Evolutionary conservation across 2,888 invertebrate genomes (phyloP), one percentile per base, ranked within the genome.

Genomic region (Caenorhabditis plicata): DNA sequence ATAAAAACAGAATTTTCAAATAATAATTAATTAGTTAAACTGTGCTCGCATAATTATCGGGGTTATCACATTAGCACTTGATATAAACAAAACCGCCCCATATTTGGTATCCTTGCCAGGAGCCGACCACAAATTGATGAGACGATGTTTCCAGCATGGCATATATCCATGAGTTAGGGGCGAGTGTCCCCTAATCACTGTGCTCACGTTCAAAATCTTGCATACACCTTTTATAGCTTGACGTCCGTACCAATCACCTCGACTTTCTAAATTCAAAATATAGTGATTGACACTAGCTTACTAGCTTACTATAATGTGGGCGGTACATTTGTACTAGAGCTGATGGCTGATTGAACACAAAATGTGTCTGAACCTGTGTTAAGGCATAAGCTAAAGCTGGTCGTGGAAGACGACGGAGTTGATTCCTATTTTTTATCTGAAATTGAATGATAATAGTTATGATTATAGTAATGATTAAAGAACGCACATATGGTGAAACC

Each of bases 61-160:
- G 2, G 58, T 60, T 4, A 66, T 50, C 3, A 33, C 36, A 32
- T 60, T 25, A n/a, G 46, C 38, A 17, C 23, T 48, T 7, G 62
- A 52, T 27, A 66, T 46, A 7, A 17, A 31, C 25, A 66, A 42
- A 26, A 66, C 53, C 2, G 66, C 66, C 4, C 60, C 66, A 13
- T 23, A 49, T n/a, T 50, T 39, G 0, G 48, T 38, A 42, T 54
- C 58, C 13, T 43, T 26, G 27, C 50, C 50, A 3, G 66, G 56
- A 11, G 66, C 54, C 0, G 64, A 64, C 69, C 69, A 69, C 22
- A 69, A 26, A 9, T 52, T 55, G 35, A 69, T 44, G 0, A 69
- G 46, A 3, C 56, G 44, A 22, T 64, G 48, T 15, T 54, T 49
- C 66, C 66, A 69, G 15, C 54, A 60, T 15, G 64, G 56, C 23